Evolutionary conservation across 2,888 invertebrate species (phyloP), one percentile per base, ranked within the genome.

Genomic region (Tinea semifulvella): DNA sequence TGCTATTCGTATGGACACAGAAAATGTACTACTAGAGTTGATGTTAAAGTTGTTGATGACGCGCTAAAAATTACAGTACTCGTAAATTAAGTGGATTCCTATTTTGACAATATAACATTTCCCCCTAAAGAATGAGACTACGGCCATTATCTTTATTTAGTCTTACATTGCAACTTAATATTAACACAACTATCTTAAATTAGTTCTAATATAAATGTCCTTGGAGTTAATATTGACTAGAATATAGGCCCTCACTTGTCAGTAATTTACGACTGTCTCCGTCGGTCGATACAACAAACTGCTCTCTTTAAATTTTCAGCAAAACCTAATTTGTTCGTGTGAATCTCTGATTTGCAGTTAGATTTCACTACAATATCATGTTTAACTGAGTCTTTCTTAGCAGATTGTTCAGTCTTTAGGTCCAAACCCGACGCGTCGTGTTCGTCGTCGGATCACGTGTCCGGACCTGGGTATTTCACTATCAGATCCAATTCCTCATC

Each of bases 391-490:
- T 58, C 61, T 43, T 50, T 10, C 19, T 28, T 18, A 51, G 57
- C 56, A 48, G 54, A 54, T 54, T 46, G 52, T 47, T 74, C 76
- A 71, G 70, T 74, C 71, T 74, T 74, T 51, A 56, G 58, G 50
- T 52, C 58, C 50, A 53, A 61, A 53, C 57, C 62, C 50, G 55
- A 54, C 49, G 59, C 63, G 44, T 57, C 62, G 42, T 55, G 43
- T 47, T 65, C 63, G 51, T 72, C 77, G 47, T 76, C 79, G 81
- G 81, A 82, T 82, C 82, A 82, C 74, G 82, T 81, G 60, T 80
- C 79, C 57, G 79, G 61, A 45, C 72, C 69, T 27, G 72, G 77
- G 43, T 80, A 82, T 52, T 73, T 81, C 36, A 75, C 76, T 46
- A 81, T 80, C 52, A 81, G 61, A 58, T 81, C 74, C 54, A 81